These are phyloP conservation scores for Lindbergichthys nudifrons DNA, from an alignment of 2,797 vertebrate genomes.

Conservation along the genomic window DNA sequence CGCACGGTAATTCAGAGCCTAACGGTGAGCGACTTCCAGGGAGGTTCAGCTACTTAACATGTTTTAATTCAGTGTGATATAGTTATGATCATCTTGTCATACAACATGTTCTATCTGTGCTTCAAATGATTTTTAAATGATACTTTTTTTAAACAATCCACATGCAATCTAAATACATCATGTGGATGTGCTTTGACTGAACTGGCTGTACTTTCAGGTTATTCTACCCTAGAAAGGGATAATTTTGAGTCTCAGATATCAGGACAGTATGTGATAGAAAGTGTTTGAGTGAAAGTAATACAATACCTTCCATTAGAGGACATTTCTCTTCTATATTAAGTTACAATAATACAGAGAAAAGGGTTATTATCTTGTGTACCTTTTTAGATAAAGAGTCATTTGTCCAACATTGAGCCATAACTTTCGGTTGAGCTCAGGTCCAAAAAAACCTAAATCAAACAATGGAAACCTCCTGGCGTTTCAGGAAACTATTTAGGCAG, in stretches of 20 bases:
- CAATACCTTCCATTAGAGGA: not conserved
- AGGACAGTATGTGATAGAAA: not conserved
- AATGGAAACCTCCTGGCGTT: slow-evolving; percentile 46
- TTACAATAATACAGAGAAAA: not conserved
- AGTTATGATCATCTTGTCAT: not conserved
- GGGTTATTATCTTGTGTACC: slow-evolving; percentile 3
- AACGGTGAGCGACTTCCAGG: not conserved
- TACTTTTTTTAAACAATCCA: not conserved
- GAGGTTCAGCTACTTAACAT: slow-evolving; percentile 2
- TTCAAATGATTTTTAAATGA: not conserved
- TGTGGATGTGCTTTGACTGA: not conserved
- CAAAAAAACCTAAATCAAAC: slow-evolving; percentile 45
- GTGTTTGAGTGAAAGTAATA: not conserved
- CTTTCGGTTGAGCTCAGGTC: slow-evolving; percentile 28
- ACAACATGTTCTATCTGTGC: not conserved
- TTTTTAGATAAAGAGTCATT: slow-evolving; percentile 24
- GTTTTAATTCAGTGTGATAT: not conserved
- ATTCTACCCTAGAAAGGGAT: not conserved
- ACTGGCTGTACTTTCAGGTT: not conserved
- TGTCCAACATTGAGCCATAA: slow-evolving; percentile 35
- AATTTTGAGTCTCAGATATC: not conserved
- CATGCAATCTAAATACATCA: not conserved
- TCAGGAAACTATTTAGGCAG: slow-evolving; percentile 53
- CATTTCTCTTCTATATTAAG: slow-evolving; percentile 6
- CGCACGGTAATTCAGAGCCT: not conserved